Evolutionary conservation across 2,888 invertebrate species (phyloP), one percentile per base, ranked within the genome.

Genomic region (Macroteleia sp.): DNA sequence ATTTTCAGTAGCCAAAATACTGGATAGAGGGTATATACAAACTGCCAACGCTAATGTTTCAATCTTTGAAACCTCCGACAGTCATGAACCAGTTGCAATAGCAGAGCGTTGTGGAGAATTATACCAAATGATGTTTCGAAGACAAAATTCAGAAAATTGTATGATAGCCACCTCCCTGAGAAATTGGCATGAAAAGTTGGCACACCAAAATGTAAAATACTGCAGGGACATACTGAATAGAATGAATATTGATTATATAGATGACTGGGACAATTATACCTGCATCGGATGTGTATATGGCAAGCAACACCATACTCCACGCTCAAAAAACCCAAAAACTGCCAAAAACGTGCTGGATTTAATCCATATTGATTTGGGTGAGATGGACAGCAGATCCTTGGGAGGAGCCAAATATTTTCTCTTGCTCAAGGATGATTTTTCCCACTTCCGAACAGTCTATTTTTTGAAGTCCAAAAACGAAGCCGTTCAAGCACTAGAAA

Each of bases 381-480:
- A 39, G 14, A 42, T 42, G 42, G 19, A 19, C 17, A 19, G 16
- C 10, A 12, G 10, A 19, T 42, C 42, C 6, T 4, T 42, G 19
- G 85, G 85, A 48, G 59, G 83, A 25, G 50, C 83, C 9, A 82
- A 84, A n/a, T n/a, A n/a, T n/a, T n/a, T n/a, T n/a, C n/a, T n/a
- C n/a, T n/a, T n/a, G n/a, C n/a, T n/a, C n/a, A 87, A 86, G 66
- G 54, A 75, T 61, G 82, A 87, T 70, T 81, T 86, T 41, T n/a
- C n/a, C n/a, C n/a, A n/a, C n/a, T n/a, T n/a, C n/a, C n/a, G n/a
- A n/a, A n/a, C n/a, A n/a, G n/a, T n/a, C n/a, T n/a, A n/a, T n/a
- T n/a, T n/a, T n/a, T n/a, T n/a, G n/a, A n/a, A n/a, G n/a, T n/a
- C n/a, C n/a, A n/a, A n/a, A n/a, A n/a, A n/a, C n/a, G n/a, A n/a